Evolutionary conservation across 1,140 invertebrate species (phyloP).

Genomic region (Marisa cornuarietis): DNA sequence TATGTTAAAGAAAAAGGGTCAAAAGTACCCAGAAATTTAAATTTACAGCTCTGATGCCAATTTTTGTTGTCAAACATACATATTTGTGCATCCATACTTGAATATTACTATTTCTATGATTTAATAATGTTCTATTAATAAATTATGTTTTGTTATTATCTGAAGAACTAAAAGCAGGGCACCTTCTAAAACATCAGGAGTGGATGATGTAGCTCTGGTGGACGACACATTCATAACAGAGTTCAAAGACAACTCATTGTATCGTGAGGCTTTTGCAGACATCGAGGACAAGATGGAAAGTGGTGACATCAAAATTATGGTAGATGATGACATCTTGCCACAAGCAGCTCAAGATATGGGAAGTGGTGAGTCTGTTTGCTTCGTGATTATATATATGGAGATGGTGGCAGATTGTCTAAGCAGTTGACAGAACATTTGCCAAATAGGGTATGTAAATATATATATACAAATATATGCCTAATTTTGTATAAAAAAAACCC

Average conservation of each 20-base stretch:
- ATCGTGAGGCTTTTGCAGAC: slow-evolving; percentile 50
- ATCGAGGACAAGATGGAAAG: slow-evolving; percentile 47
- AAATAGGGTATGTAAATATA: no score
- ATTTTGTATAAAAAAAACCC: no score
- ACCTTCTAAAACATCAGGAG: slow-evolving; percentile 28
- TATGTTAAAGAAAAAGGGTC: no score
- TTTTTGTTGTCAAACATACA: no score
- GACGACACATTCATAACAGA: slow-evolving; percentile 58
- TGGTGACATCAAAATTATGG: slow-evolving; percentile 21
- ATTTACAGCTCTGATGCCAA: no score
- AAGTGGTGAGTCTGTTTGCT: slow-evolving; percentile 41
- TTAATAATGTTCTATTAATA: neutral
- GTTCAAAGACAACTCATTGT: slow-evolving; percentile 47
- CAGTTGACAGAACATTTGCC: neutral
- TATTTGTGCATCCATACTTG: slow-evolving; percentile 2
- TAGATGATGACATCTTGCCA: slow-evolving; percentile 50
- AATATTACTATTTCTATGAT: slow-evolving; percentile 10
- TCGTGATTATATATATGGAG: no score
- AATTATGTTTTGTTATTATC: neutral
- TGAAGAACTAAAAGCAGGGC: slow-evolving; percentile 5
- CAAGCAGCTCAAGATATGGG: slow-evolving; percentile 60
- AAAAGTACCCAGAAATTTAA: no score
- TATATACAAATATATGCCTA: no score
- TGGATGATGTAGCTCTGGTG: slow-evolving; percentile 52
- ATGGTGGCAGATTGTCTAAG: neutral